Conservation (phyloP, 2,888 invertebrate species). For the Troilus luridus region DNA sequence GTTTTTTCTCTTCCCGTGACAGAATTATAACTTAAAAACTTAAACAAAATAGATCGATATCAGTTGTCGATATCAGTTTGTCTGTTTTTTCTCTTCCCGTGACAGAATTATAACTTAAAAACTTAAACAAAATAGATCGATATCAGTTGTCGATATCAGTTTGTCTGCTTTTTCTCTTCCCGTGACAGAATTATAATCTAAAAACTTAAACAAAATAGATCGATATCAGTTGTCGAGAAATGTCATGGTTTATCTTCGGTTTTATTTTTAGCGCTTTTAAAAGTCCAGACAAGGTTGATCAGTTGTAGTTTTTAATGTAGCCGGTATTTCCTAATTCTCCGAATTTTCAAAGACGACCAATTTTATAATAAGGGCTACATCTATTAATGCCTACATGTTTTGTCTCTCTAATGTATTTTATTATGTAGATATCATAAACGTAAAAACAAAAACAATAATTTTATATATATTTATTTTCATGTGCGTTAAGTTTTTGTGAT, state of each 20-base stretch:
- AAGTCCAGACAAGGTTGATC: neutral
- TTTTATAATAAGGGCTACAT: too few relatives aligned
- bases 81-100: too few relatives aligned
- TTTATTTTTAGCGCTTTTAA: neutral
- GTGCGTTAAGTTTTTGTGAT: too few relatives aligned
- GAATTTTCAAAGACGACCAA: too few relatives aligned
- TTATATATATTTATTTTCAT: too few relatives aligned
- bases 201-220: neutral
- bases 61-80: neutral
- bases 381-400: too few relatives aligned
- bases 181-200: neutral
- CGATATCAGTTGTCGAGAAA: neutral
- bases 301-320: neutral
- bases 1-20: neutral
- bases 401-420: too few relatives aligned
- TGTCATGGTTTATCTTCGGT: slow-evolving; percentile 14
- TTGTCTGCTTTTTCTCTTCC: neutral
- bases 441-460: too few relatives aligned
- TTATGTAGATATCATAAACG: too few relatives aligned
- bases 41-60: neutral
- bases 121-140: too few relatives aligned
- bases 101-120: too few relatives aligned
- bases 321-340: neutral
- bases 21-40: neutral
- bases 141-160: too few relatives aligned